Evolutionary conservation across 2,113 vertebrate genomes (phyloP).

Genomic region (Candoia aspera): DNA sequence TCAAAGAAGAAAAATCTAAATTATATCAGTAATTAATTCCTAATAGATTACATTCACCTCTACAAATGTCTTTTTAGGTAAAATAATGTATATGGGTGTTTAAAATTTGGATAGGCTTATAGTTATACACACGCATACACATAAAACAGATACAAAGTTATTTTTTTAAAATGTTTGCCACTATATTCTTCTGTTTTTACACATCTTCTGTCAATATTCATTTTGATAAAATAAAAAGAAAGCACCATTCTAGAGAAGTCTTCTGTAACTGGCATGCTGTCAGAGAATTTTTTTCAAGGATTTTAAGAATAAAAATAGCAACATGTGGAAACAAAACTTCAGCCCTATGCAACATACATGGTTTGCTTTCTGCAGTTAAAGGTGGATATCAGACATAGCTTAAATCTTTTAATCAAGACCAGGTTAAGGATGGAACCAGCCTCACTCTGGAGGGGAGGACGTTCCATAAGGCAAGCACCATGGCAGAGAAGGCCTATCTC

Average conservation of each 20-base stretch:
- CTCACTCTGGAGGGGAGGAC: too few relatives aligned
- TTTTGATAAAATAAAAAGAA: not conserved
- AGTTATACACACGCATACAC: not conserved
- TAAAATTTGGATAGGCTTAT: not conserved
- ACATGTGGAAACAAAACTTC: too few relatives aligned
- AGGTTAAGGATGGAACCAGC: not conserved
- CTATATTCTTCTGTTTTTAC: not conserved
- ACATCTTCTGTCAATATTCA: not conserved
- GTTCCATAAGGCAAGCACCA: too few relatives aligned
- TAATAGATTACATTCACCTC: not conserved
- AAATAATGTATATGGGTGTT: not conserved
- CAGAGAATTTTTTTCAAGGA: too few relatives aligned
- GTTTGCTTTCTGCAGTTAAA: too few relatives aligned
- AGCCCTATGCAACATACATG: too few relatives aligned
- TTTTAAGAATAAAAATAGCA: not conserved
- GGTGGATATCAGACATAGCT: not conserved
- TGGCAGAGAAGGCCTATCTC: too few relatives aligned
- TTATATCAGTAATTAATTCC: not conserved
- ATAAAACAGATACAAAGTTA: not conserved
- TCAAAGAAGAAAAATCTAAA: slow-evolving; percentile 18
- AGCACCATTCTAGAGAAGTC: not conserved
- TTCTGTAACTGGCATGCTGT: not conserved
- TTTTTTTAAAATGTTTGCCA: not conserved
- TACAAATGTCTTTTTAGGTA: not conserved
- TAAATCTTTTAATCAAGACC: not conserved